Conservation (phyloP, 2,113 vertebrate genomes). For the Hypocryptadius cinnamomeus region DNA sequence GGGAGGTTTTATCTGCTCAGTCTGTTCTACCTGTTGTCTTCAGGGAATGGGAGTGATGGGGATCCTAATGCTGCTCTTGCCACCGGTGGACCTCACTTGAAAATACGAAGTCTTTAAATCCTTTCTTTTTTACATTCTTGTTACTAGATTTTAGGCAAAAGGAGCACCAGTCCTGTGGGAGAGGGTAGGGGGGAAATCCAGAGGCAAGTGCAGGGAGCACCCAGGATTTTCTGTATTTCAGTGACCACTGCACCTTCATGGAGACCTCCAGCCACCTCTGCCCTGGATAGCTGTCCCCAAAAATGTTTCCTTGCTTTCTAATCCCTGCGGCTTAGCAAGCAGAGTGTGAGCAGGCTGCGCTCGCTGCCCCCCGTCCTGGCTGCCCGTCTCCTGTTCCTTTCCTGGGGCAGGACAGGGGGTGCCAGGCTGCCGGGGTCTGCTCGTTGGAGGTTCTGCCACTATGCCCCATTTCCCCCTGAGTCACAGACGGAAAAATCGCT, state of each 20-base stretch:
- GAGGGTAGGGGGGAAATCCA: background rate
- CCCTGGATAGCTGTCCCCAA: background rate
- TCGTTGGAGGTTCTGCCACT: rapidly evolving
- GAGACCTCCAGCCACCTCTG: background rate
- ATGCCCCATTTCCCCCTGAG: background rate
- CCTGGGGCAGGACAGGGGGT: rapidly evolving
- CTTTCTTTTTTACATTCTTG: background rate
- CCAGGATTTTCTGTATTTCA: background rate
- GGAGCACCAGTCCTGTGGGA: background rate
- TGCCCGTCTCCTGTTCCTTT: rapidly evolving
- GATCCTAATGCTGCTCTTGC: background rate
- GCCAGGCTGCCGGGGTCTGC: background rate
- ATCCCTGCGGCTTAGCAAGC: background rate
- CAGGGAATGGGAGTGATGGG: background rate
- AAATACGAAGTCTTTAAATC: background rate
- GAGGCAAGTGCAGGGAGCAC: background rate
- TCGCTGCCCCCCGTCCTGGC: rapidly evolving
- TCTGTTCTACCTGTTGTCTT: background rate
- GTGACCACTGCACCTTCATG: background rate
- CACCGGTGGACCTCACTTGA: background rate
- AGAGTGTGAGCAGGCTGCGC: background rate
- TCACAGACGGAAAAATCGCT: background rate
- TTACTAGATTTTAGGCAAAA: background rate
- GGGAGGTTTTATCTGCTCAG: background rate
- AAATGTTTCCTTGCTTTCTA: background rate